Evolutionary conservation across 1,140 invertebrate genomes (phyloP), one percentile per base, ranked within the genome.

Genomic region (Drosophila melanica): DNA sequence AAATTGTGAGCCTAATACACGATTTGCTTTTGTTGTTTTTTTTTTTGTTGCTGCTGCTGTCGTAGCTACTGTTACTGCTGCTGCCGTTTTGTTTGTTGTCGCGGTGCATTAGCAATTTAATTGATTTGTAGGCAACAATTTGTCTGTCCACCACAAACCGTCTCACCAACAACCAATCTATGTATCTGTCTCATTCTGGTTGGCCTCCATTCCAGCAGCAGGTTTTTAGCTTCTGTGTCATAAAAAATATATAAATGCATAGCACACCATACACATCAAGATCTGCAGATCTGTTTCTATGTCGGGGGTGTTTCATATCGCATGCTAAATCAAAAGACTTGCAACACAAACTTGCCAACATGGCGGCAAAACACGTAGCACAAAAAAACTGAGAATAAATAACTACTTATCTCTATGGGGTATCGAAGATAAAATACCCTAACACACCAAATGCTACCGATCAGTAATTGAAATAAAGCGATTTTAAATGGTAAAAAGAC

Each of bases 101-200:
- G 79, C 84, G 33, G 53, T 82, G 76, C 77, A 87, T 89, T 89
- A 77, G 84, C 84, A 89, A 89, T 89, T 89, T 89, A 89, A 89
- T 89, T 89, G 84, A 89, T 89, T 89, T 89, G 84, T 84, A 84
- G 79, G 84, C 85, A 84, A 84, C 84, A 89, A 89, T 89, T 89
- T 89, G 84, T 89, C 84, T 84, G 69, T n/a, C 45, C 84, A 82
- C 76, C 71, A 57, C 45, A 58, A 11, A 37, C 10, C 37, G 9
- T 30, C 47, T 33, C 37, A 9, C 23, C 33, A 35, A 3, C 33
- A 35, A 35, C 7, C 33, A 35, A 35, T 20, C 18, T 27, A 16
- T 50, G 9, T 14, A 5, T 44, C 42, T 12, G 14, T 23, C 16
- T 37, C 35, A n/a, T 11, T 45, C 63, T 57, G 27, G 64, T 76